Conservation (phyloP, 2,797 vertebrate genomes). For the Antennarius maculatus region DNA sequence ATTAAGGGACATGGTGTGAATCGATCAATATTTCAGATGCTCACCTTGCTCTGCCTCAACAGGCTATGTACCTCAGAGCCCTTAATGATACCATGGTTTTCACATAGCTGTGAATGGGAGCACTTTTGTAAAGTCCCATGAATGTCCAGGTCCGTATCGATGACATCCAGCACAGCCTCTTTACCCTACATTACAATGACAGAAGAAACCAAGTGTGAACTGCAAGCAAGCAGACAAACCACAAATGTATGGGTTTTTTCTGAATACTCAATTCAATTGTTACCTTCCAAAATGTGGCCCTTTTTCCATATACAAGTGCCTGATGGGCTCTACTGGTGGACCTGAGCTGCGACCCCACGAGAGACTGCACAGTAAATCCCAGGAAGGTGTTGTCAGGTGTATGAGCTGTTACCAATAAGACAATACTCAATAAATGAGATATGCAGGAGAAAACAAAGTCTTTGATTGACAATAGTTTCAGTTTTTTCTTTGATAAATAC, state of each 20-base stretch:
- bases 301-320: conserved; percentile 48
- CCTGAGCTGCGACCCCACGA: conserved; percentile 2
- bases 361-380: conserved; percentile 43
- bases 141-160: conserved; percentile 87
- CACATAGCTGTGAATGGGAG: conserved; percentile 84
- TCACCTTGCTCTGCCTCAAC: conserved; percentile 87
- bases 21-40: conserved; percentile 6
- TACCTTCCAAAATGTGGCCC: conserved; percentile 35
- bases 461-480: too few relatives aligned
- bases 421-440: too few relatives aligned
- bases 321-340: conserved; percentile 29
- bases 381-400: conserved; percentile 56
- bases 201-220: neutral
- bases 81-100: conserved; percentile 87
- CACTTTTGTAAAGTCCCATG: conserved; percentile 81
- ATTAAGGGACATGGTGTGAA: too few relatives aligned
- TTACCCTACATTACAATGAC: conserved; percentile 76
- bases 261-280: neutral
- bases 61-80: conserved; percentile 84
- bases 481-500: too few relatives aligned
- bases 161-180: conserved; percentile 84
- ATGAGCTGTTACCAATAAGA: conserved; percentile 28
- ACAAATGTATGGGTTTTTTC: neutral
- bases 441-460: too few relatives aligned
- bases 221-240: too few relatives aligned